Conservation (phyloP, 2,113 vertebrate species). For the Cynoglossus semilaevis region DNA sequence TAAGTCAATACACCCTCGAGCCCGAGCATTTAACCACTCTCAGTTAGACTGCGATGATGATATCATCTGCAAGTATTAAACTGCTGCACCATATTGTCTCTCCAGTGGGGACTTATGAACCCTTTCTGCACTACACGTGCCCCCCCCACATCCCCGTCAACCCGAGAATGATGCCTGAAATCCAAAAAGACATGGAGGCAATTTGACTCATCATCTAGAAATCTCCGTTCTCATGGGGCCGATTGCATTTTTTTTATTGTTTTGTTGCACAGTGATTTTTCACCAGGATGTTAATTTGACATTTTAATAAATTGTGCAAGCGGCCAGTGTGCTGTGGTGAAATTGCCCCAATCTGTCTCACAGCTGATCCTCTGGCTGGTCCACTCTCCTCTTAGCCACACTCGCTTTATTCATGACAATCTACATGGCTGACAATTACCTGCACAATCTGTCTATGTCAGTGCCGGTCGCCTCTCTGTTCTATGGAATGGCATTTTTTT, state of each 20-base stretch:
- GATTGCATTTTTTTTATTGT: constrained; percentile 73
- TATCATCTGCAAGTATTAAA: constrained; percentile 53
- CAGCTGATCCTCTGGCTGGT: constrained; percentile 70
- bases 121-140: constrained; percentile 34
- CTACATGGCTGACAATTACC: constrained; percentile 77
- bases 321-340: constrained; percentile 51
- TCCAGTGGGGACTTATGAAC: constrained; percentile 51
- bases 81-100: constrained; percentile 48
- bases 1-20: constrained; percentile 56
- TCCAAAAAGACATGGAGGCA: constrained; percentile 42
- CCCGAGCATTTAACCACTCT: constrained; percentile 49
- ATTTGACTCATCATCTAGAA: constrained; percentile 53
- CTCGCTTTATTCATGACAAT: constrained; percentile 73
- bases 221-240: constrained; percentile 62
- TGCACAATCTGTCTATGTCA: constrained; percentile 67
- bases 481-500: constrained; percentile 61
- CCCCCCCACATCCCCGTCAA: too few relatives aligned
- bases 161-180: constrained; percentile 28
- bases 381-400: constrained; percentile 53
- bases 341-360: constrained; percentile 79
- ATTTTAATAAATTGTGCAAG: constrained; percentile 79
- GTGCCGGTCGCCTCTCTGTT: constrained; percentile 45
- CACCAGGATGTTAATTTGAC: constrained; percentile 79
- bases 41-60: constrained; percentile 45
- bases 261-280: constrained; percentile 74